These are phyloP conservation scores for Lysandra coridon DNA, from an alignment of 2,888 invertebrate genomes.

Conservation along the genomic window DNA sequence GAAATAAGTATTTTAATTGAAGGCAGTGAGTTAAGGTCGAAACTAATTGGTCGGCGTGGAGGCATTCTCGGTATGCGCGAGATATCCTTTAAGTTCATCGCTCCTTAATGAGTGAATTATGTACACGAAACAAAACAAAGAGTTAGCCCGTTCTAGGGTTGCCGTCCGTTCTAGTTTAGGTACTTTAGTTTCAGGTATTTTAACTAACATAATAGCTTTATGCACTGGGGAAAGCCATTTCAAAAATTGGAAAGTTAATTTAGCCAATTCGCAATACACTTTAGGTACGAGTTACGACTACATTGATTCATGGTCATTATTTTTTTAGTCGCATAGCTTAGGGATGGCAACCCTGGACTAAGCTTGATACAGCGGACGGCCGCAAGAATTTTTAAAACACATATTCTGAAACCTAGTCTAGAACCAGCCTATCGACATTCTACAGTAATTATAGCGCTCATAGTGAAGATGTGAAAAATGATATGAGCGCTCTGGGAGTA, in stretches of 20 bases:
- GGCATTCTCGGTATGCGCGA: constrained; percentile 62
- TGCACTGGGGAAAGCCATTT: too few species aligned
- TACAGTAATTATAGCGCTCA: neutral
- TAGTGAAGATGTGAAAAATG: neutral
- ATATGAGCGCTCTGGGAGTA: neutral
- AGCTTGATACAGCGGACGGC: neutral
- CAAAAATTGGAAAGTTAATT: too few species aligned
- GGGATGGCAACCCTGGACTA: neutral
- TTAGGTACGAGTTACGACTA: too few species aligned
- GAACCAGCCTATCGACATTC: constrained; percentile 4
- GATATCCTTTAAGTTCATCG: constrained; percentile 57
- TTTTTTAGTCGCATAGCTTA: too few species aligned
- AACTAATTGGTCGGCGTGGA: constrained; percentile 54
- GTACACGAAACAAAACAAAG: constrained; percentile 52
- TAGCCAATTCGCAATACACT: too few species aligned
- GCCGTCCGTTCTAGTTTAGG: neutral
- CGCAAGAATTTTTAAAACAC: neutral
- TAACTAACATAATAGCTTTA: too few species aligned
- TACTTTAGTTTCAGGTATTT: neutral
- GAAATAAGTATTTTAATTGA: constrained; percentile 28
- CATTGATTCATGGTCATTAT: too few species aligned
- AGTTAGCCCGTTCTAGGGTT: constrained; percentile 1
- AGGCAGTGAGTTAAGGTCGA: constrained; percentile 51
- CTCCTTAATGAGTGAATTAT: constrained; percentile 57
- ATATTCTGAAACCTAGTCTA: constrained; percentile 4